Percentiles rank a stretch among this genome's conserved stretches.
Conservation (phyloP, 2,113 vertebrate genomes). For the Amphiprion ocellaris region DNA sequence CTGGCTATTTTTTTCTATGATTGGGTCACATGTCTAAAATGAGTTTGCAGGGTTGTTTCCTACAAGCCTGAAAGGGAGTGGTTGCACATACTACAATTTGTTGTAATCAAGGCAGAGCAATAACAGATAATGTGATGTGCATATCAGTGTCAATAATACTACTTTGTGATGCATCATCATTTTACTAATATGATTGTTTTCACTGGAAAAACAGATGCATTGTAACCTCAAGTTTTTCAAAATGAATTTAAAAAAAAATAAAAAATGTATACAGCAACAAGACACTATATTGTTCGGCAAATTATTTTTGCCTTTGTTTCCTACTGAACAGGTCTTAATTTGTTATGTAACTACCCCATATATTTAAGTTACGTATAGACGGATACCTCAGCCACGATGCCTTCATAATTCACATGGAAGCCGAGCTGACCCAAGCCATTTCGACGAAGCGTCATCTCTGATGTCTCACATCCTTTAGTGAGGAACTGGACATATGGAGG, state of each 20-base stretch:
- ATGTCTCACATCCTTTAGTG: constrained; percentile 95
- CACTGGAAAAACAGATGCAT: neutral
- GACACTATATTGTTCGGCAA: neutral
- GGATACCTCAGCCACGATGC: constrained; percentile 94
- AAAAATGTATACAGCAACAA: neutral
- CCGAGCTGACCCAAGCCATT: constrained; percentile 98
- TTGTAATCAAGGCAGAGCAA: too few species aligned
- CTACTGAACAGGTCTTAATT: neutral
- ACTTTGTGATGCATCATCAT: neutral
- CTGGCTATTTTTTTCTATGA: neutral
- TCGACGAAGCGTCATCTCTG: constrained; percentile 96
- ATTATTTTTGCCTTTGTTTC: neutral
- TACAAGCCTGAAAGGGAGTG: too few species aligned
- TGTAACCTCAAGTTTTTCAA: neutral
- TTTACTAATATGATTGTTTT: neutral
- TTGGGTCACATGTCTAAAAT: neutral
- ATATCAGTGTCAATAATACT: neutral
- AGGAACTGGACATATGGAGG: constrained; percentile 84
- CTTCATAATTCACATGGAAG: constrained; percentile 99
- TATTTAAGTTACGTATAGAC: neutral
- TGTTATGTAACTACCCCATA: neutral
- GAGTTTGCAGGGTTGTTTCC: neutral
- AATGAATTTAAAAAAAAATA: neutral
- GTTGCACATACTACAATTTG: too few species aligned
- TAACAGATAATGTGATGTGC: too few species aligned